Percentiles rank a stretch among this genome's conserved stretches.
Evolutionary conservation across 2,113 vertebrate genomes (phyloP).

Genomic region (Sander vitreus): DNA sequence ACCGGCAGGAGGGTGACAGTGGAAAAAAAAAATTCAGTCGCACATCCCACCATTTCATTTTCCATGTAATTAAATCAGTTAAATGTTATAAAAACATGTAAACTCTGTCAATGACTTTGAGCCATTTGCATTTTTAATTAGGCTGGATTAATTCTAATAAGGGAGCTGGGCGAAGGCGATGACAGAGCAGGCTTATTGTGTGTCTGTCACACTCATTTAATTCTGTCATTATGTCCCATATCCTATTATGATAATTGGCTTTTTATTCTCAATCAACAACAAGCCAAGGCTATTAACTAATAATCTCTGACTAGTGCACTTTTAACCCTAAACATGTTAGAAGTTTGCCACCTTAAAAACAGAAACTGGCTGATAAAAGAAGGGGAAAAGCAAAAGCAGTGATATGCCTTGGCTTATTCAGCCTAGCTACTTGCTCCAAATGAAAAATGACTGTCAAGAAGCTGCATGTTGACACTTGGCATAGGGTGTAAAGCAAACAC

Average conservation of each 20-base stretch:
- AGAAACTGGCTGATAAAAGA: constrained; percentile 1
- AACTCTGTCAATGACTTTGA: constrained; percentile 82
- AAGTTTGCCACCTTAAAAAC: constrained; percentile 58
- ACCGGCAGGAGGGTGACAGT: constrained; percentile 49
- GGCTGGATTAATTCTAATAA: constrained; percentile 83
- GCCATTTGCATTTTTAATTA: constrained; percentile 87
- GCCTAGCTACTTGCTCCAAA: constrained; percentile 43
- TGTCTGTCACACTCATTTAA: constrained; percentile 83
- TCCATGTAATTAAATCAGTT: constrained; percentile 86
- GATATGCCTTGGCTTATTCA: constrained; percentile 22
- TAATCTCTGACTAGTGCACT: constrained; percentile 77
- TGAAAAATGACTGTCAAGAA: constrained; percentile 74
- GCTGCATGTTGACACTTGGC: constrained; percentile 71
- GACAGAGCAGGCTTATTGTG: constrained; percentile 77
- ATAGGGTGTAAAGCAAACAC: constrained; percentile 69
- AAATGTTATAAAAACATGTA: constrained; percentile 84
- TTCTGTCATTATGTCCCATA: constrained; percentile 81
- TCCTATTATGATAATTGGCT: constrained; percentile 84
- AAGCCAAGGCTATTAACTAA: constrained; percentile 78
- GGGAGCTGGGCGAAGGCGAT: constrained; percentile 78
- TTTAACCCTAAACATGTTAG: constrained; percentile 70
- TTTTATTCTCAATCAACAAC: constrained; percentile 82
- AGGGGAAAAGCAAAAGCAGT: constrained; percentile 22
- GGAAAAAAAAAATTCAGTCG: constrained; percentile 60
- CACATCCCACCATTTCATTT: constrained; percentile 79